Evolutionary conservation across 1,140 invertebrate genomes (phyloP).

Genomic region (Drosophila busckii): DNA sequence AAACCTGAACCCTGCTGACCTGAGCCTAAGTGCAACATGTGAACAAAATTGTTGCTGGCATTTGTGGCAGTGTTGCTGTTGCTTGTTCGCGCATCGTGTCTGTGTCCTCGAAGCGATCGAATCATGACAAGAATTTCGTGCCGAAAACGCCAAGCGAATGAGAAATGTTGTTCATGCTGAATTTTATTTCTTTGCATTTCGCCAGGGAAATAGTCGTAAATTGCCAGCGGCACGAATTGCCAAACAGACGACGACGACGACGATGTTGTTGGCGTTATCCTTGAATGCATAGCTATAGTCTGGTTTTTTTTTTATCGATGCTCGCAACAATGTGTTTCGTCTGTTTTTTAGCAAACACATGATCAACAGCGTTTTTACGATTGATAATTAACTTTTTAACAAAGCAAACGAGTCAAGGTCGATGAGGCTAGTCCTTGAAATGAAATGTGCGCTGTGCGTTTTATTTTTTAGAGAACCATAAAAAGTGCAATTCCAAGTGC

Average conservation of each 20-base stretch:
- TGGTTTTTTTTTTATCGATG: slow-evolving; percentile 37
- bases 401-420: slow-evolving; percentile 47
- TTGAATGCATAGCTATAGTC: slow-evolving; percentile 40
- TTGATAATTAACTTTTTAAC: slow-evolving; percentile 61
- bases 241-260: slow-evolving; percentile 18
- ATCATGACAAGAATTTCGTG: slow-evolving; percentile 78
- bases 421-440: slow-evolving; percentile 17
- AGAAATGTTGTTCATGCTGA: slow-evolving; percentile 69
- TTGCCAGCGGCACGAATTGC: slow-evolving; percentile 67
- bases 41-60: slow-evolving; percentile 16
- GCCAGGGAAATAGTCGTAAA: slow-evolving; percentile 68
- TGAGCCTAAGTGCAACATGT: slow-evolving; percentile 41
- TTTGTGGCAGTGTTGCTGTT: not conserved
- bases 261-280: slow-evolving; percentile 55
- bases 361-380: slow-evolving; percentile 45
- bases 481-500: slow-evolving; percentile 56
- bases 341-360: slow-evolving; percentile 33
- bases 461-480: slow-evolving; percentile 52
- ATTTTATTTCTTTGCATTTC: slow-evolving; percentile 68
- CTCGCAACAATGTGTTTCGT: slow-evolving; percentile 21
- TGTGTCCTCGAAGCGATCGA: slow-evolving; percentile 64
- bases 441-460: slow-evolving; percentile 22
- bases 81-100: slow-evolving; percentile 43
- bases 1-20: slow-evolving; percentile 32
- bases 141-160: slow-evolving; percentile 56